phyloP scores from a whole-genome alignment of 2,113 vertebrate genomes.

The Siniperca knerii region DNA sequence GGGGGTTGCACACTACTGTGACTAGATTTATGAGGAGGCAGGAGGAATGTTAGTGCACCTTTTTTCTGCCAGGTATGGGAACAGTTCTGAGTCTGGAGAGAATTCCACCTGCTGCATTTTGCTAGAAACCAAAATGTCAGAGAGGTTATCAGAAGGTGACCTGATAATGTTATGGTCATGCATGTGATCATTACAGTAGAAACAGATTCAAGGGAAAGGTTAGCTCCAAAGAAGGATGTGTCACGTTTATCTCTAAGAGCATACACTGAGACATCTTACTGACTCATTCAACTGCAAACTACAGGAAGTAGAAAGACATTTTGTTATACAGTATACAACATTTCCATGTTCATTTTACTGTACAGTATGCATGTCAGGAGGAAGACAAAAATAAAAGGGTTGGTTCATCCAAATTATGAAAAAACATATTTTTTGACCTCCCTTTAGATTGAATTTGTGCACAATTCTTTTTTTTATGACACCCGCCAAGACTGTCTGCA shows the following conservation, averaged over 20 bases:
- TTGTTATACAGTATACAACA: neutral
- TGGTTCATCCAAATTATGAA: neutral
- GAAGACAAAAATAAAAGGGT: neutral
- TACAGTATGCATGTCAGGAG: neutral
- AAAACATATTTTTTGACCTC: neutral
- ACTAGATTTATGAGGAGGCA: slow-evolving; percentile 57
- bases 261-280: neutral
- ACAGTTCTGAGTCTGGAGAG: slow-evolving; percentile 91
- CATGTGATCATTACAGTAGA: slow-evolving; percentile 20
- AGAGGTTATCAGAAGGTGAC: slow-evolving; percentile 75
- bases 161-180: neutral
- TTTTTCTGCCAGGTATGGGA: slow-evolving; percentile 88
- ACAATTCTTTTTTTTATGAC: no score
- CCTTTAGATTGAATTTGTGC: neutral
- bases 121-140: slow-evolving; percentile 91
- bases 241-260: neutral
- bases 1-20: slow-evolving; percentile 55
- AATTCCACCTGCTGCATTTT: slow-evolving; percentile 86
- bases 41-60: slow-evolving; percentile 87
- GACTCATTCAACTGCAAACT: neutral
- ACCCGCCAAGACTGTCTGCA: neutral
- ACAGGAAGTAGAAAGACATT: neutral
- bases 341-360: neutral
- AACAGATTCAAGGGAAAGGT: slow-evolving; percentile 2
- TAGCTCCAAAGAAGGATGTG: slow-evolving; percentile 3